phyloP scores from a whole-genome alignment of 2,113 vertebrate species.

The Pelmatolapia mariae region DNA sequence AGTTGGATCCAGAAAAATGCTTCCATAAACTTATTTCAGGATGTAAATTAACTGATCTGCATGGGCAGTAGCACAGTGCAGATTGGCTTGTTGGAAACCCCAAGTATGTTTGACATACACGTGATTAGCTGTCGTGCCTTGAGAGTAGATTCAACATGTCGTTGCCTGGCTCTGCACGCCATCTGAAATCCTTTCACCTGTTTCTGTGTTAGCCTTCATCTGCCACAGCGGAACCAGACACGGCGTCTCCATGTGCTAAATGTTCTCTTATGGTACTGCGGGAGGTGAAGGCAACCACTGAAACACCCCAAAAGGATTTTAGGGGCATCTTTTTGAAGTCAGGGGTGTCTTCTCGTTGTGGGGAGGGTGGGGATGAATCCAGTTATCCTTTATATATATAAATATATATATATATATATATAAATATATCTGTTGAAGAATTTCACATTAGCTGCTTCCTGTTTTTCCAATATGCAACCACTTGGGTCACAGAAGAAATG shows the following conservation, averaged over 20 bases:
- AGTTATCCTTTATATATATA: conserved; percentile 79
- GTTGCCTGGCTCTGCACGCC: conserved; percentile 81
- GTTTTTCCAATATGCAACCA: conserved; percentile 99
- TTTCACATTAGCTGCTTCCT: conserved; percentile 94
- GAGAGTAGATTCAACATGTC: conserved; percentile 95
- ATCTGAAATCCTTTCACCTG: conserved; percentile 34
- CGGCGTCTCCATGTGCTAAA: neutral
- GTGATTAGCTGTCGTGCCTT: conserved; percentile 98
- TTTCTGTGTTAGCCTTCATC: conserved; percentile 3
- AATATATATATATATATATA: conserved; percentile 16
- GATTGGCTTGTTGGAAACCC: conserved; percentile 31
- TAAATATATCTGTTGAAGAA: conserved; percentile 84
- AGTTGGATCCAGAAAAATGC: conserved; percentile 8
- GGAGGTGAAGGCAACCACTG: neutral
- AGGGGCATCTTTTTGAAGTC: conserved; percentile 51
- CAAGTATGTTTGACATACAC: conserved; percentile 87
- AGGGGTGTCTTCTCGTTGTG: conserved; percentile 83
- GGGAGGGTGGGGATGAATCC: conserved; percentile 72
- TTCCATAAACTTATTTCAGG: conserved; percentile 33
- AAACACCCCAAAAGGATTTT: conserved; percentile 33
- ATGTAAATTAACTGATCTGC: conserved; percentile 32
- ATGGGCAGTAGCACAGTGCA: conserved; percentile 41
- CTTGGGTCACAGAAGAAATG: conserved; percentile 88
- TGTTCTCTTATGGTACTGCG: neutral
- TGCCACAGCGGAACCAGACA: neutral